phyloP scores from a whole-genome alignment of 2,888 invertebrate genomes.

The Cephalotes varians region DNA sequence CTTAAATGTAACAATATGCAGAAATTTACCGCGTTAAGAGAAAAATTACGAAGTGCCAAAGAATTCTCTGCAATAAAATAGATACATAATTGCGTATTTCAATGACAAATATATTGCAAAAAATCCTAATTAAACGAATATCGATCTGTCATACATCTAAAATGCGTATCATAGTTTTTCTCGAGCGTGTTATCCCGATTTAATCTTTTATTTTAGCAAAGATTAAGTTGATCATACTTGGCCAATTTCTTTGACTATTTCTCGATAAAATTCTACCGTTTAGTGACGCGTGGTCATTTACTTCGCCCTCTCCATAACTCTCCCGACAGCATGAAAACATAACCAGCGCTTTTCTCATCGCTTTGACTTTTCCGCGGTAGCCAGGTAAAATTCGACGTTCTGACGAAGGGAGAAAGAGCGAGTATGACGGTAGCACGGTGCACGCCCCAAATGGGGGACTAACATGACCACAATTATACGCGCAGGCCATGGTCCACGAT shows the following conservation, averaged over 20 bases:
- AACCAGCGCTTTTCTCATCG: conserved; percentile 3
- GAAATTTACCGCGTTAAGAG: not conserved
- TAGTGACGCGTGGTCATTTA: not conserved
- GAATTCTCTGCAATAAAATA: not conserved
- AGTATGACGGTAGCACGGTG: conserved; percentile 59
- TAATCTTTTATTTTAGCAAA: not conserved
- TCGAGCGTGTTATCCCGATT: not conserved
- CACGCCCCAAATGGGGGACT: conserved; percentile 56
- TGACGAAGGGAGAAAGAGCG: conserved; percentile 56
- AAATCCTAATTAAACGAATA: not conserved
- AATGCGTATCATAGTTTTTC: not conserved
- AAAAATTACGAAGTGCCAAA: not conserved
- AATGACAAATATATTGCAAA: not conserved
- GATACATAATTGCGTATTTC: not conserved
- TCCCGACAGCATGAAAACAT: not conserved
- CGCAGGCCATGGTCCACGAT: conserved; percentile 69
- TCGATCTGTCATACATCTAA: not conserved
- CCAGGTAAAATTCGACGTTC: conserved; percentile 64
- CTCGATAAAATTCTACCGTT: not conserved
- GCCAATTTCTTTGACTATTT: too few species aligned
- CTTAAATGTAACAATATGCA: conserved; percentile 1
- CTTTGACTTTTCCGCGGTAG: conserved; percentile 49
- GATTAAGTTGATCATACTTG: not conserved
- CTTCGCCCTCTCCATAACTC: not conserved
- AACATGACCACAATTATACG: conserved; percentile 80